A percentile compares a stretch with the other conserved stretches of the same genome.
Evolutionary conservation across 92 coral and sea anemone species (phyloP).

Genomic region (Porites divaricata): DNA sequence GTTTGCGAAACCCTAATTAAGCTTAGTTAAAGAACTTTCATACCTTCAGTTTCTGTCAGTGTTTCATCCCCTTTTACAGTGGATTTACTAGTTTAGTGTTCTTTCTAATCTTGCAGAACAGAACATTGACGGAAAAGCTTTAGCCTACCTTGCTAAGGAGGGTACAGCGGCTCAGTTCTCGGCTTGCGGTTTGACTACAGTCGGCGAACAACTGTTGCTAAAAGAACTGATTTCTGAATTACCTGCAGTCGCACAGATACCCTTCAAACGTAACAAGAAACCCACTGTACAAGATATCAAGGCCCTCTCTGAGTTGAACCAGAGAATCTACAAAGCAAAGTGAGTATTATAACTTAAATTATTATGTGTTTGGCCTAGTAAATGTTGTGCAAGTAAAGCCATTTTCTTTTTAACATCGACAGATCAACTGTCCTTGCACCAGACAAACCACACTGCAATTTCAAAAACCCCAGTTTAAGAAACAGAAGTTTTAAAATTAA

Average conservation of each 20-base stretch:
- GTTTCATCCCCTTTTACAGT: neutral
- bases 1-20: too few species aligned
- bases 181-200: constrained; percentile 30
- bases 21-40: neutral
- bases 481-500: too few species aligned
- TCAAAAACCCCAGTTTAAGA: too few species aligned
- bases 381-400: neutral
- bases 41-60: neutral
- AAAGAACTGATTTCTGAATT: neutral
- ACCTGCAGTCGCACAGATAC: neutral
- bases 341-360: neutral
- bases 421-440: neutral
- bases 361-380: neutral
- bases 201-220: constrained; percentile 35
- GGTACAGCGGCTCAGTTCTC: constrained; percentile 5
- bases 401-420: neutral
- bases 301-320: neutral
- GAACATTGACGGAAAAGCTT: constrained; percentile 38
- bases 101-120: constrained; percentile 8
- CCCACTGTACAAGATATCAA: neutral
- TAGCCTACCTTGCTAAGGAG: neutral
- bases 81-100: neutral
- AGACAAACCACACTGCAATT: too few species aligned
- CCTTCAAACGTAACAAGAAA: neutral
- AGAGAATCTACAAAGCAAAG: constrained; percentile 10